These are phyloP conservation scores for Cheilosia vulpina DNA, from an alignment of 2,888 invertebrate genomes.

Conservation along the genomic window DNA sequence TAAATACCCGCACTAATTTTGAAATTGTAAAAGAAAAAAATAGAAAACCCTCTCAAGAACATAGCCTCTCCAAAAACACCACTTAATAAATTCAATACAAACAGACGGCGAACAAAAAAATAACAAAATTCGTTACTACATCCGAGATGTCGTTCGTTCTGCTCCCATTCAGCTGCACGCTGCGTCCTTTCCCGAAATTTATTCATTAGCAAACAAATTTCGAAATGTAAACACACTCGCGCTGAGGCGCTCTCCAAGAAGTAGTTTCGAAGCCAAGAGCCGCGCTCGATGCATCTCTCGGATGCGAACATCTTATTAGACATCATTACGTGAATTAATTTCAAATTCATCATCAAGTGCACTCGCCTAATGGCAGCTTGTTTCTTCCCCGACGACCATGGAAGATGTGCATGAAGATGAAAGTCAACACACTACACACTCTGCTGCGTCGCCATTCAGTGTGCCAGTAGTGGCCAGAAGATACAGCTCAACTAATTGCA, in stretches of 20 bases:
- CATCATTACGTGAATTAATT: constrained; percentile 74
- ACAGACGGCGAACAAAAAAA: constrained; percentile 13
- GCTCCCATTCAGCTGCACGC: constrained; percentile 32
- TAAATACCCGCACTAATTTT: constrained; percentile 60
- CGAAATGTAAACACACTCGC: constrained; percentile 62
- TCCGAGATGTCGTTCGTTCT: constrained; percentile 11
- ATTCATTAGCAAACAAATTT: constrained; percentile 75
- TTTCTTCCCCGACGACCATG: constrained; percentile 39
- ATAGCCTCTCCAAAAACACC: constrained; percentile 25
- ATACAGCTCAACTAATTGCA: constrained; percentile 70
- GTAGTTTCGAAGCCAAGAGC: background rate
- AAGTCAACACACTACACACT: constrained; percentile 63
- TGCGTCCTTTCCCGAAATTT: constrained; percentile 55
- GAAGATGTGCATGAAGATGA: constrained; percentile 61
- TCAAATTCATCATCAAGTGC: constrained; percentile 69
- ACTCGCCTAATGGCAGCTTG: constrained; percentile 66
- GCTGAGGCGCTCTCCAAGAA: background rate
- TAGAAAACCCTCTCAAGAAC: constrained; percentile 5
- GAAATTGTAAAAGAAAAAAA: constrained; percentile 11
- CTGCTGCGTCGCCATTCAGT: background rate
- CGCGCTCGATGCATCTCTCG: constrained; percentile 28
- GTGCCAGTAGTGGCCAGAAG: constrained; percentile 58
- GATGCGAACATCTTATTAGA: constrained; percentile 72
- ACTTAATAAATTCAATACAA: constrained; percentile 53
- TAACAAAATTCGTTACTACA: constrained; percentile 48